phyloP scores from a whole-genome alignment of 1,140 invertebrate genomes.

The Arion vulgaris region DNA sequence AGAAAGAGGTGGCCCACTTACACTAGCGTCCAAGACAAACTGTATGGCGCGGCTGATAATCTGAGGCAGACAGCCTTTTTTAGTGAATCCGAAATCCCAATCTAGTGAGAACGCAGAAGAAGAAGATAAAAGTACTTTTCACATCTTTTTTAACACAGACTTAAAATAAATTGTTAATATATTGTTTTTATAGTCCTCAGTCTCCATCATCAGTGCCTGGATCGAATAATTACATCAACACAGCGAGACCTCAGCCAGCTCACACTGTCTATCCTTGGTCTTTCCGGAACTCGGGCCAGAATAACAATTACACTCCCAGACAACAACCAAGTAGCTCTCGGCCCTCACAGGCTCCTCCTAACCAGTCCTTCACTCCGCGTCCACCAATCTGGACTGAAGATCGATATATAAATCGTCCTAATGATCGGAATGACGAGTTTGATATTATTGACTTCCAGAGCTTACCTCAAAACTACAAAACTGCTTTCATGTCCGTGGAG shows the following conservation, averaged over 20 bases:
- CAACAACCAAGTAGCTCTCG: neutral
- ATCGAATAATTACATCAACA: neutral
- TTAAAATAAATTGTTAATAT: neutral
- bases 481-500: slow-evolving; percentile 1
- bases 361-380: neutral
- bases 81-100: too few species aligned
- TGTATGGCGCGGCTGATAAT: too few species aligned
- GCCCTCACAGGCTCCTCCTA: neutral
- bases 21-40: too few species aligned
- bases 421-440: neutral
- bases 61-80: too few species aligned
- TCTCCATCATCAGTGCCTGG: neutral
- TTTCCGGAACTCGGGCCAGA: neutral
- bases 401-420: too few species aligned
- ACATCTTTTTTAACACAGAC: neutral
- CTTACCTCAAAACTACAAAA: neutral
- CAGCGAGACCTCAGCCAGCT: neutral
- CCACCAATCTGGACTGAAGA: neutral
- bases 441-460: neutral
- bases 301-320: neutral
- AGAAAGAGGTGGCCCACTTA: too few species aligned
- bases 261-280: too few species aligned
- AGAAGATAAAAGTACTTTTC: too few species aligned
- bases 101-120: too few species aligned
- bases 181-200: neutral